Evolutionary conservation across 2,888 invertebrate species (phyloP).

Genomic region (Clostera curtula): DNA sequence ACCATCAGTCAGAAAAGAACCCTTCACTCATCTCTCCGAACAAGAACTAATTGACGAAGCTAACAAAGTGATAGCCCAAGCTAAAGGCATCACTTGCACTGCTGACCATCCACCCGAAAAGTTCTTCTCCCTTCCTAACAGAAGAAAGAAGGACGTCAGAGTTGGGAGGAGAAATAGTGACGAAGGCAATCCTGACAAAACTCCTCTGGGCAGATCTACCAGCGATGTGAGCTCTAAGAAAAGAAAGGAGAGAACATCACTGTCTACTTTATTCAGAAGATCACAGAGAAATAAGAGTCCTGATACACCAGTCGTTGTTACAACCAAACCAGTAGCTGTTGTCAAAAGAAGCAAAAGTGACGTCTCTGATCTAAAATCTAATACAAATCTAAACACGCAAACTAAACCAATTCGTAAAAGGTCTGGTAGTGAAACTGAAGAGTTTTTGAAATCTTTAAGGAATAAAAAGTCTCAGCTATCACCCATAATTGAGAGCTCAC

Average conservation of each 20-base stretch:
- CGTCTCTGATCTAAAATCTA: constrained; percentile 77
- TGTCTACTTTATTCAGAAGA: constrained; percentile 80
- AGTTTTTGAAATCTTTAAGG: constrained; percentile 66
- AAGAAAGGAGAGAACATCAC: constrained; percentile 74
- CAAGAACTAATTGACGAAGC: constrained; percentile 85
- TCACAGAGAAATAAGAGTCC: constrained; percentile 70
- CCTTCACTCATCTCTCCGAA: constrained; percentile 81
- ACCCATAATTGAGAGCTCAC: constrained; percentile 86
- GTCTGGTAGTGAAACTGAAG: constrained; percentile 77
- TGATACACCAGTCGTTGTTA: constrained; percentile 65
- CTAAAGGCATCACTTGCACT: constrained; percentile 81
- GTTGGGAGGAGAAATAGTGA: constrained; percentile 67
- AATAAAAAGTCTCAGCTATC: constrained; percentile 82
- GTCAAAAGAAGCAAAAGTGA: constrained; percentile 79
- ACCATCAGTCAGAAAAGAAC: constrained; percentile 55
- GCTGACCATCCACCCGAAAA: constrained; percentile 76
- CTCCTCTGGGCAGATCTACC: constrained; percentile 69
- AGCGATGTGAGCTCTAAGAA: constrained; percentile 72
- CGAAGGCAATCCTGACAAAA: constrained; percentile 61
- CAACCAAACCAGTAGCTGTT: constrained; percentile 49
- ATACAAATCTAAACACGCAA: constrained; percentile 53
- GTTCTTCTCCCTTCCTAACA: constrained; percentile 80
- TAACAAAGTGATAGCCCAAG: constrained; percentile 83
- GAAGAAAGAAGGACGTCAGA: constrained; percentile 70
- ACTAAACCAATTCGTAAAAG: constrained; percentile 71